phyloP scores from a whole-genome alignment of 2,113 vertebrate species.

The Protomyctophum bolini region DNA sequence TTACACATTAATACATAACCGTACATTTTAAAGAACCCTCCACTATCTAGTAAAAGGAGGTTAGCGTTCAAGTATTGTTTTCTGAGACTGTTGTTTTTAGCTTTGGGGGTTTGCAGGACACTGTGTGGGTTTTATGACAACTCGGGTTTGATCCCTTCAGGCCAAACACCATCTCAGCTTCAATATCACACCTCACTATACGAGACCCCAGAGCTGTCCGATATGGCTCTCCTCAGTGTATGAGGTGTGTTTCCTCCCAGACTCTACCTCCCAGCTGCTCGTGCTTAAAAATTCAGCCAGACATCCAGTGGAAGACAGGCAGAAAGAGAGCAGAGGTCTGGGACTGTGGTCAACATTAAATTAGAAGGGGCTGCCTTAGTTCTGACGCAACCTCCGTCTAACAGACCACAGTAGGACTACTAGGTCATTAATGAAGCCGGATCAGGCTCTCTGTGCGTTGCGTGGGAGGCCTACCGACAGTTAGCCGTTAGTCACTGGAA shows the following conservation, averaged over 20 bases:
- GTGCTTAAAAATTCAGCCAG: constrained; percentile 56
- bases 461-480: constrained; percentile 58
- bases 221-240: constrained; percentile 50
- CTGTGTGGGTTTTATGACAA: constrained; percentile 31
- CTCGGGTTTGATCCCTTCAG: constrained; percentile 15
- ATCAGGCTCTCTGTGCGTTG: constrained; percentile 35
- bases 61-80: too few relatives aligned
- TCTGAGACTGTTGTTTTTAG: constrained; percentile 11
- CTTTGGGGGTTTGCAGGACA: neutral
- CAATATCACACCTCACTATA: constrained; percentile 53
- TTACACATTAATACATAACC: too few relatives aligned
- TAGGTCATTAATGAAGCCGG: constrained; percentile 73
- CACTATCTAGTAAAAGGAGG: too few relatives aligned
- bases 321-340: constrained; percentile 47
- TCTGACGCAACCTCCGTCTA: constrained; percentile 63
- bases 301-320: constrained; percentile 21
- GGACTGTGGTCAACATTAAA: constrained; percentile 64
- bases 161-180: constrained; percentile 29
- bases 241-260: constrained; percentile 51
- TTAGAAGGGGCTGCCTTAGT: constrained; percentile 67
- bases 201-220: constrained; percentile 27
- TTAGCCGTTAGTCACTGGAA: constrained; percentile 54
- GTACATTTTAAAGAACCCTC: too few relatives aligned
- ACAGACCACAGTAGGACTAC: constrained; percentile 42
- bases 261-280: constrained; percentile 58